These are phyloP conservation scores for Leuctra nigra DNA, from an alignment of 2,888 invertebrate species.

Conservation along the genomic window DNA sequence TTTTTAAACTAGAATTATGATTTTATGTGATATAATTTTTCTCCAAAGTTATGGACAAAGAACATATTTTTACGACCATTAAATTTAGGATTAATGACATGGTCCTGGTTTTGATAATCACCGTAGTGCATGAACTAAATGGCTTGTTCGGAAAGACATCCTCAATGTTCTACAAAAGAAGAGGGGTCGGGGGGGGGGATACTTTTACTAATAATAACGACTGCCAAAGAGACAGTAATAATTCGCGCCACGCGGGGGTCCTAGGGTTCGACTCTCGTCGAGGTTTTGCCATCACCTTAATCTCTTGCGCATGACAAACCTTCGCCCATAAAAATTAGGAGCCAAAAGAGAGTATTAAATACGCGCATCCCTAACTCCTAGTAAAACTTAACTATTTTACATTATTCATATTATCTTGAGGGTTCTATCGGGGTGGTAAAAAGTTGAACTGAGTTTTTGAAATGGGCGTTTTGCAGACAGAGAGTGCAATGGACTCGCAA, in stretches of 20 bases:
- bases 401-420: not conserved
- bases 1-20: too few relatives aligned
- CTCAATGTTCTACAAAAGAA: not conserved
- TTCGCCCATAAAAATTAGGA: slow-evolving; percentile 6
- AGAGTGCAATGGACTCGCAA: too few relatives aligned
- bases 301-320: slow-evolving; percentile 24
- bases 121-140: not conserved
- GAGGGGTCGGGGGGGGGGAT: not conserved
- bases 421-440: not conserved
- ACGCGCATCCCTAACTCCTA: not conserved
- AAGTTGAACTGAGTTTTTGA: too few relatives aligned
- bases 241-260: not conserved
- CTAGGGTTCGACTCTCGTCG: slow-evolving; percentile 2
- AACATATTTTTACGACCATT: not conserved
- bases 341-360: not conserved
- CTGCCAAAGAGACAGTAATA: not conserved
- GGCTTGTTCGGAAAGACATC: not conserved
- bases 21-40: too few relatives aligned
- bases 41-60: not conserved
- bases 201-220: not conserved
- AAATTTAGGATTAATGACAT: not conserved
- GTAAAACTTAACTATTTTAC: slow-evolving; percentile 5
- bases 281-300: slow-evolving; percentile 29
- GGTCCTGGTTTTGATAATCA: not conserved
- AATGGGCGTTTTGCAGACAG: too few relatives aligned